A percentile compares a stretch with the other conserved stretches of the same genome.
phyloP scores from a whole-genome alignment of 2,888 invertebrate species.

The Globia sparganii region DNA sequence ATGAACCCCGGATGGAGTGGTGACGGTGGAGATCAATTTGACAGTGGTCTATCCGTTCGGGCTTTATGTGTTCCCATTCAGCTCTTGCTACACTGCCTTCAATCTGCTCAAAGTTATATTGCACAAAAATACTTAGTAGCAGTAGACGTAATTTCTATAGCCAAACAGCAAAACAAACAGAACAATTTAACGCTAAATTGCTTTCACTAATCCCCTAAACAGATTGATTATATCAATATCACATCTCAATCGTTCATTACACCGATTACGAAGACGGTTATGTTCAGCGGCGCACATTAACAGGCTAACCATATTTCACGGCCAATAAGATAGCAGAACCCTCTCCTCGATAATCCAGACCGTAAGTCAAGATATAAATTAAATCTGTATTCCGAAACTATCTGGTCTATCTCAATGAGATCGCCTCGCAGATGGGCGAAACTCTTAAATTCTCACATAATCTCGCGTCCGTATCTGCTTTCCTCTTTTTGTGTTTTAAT shows the following conservation, averaged over 20 bases:
- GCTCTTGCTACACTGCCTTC: no score
- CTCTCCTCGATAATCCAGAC: constrained; percentile 46
- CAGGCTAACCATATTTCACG: constrained; percentile 45
- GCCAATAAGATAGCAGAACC: constrained; percentile 45
- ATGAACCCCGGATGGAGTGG: no score
- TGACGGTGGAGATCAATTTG: no score
- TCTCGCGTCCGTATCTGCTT: constrained; percentile 74
- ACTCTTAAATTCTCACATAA: constrained; percentile 83
- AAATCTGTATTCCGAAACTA: constrained; percentile 65
- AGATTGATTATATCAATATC: constrained; percentile 49
- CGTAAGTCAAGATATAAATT: constrained; percentile 58
- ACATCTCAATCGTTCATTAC: constrained; percentile 31
- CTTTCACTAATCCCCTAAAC: constrained; percentile 34
- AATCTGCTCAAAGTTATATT: no score
- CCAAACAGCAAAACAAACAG: background rate
- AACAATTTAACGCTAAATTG: constrained; percentile 21
- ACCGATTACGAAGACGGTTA: constrained; percentile 24
- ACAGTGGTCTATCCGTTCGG: no score
- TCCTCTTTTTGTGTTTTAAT: constrained; percentile 82
- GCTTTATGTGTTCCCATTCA: no score
- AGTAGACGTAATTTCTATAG: background rate
- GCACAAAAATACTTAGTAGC: background rate
- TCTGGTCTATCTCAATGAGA: constrained; percentile 71
- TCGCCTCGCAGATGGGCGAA: constrained; percentile 74
- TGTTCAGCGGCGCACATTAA: constrained; percentile 42